phyloP scores from a whole-genome alignment of 2,888 invertebrate species.

The Agrotis segetum region DNA sequence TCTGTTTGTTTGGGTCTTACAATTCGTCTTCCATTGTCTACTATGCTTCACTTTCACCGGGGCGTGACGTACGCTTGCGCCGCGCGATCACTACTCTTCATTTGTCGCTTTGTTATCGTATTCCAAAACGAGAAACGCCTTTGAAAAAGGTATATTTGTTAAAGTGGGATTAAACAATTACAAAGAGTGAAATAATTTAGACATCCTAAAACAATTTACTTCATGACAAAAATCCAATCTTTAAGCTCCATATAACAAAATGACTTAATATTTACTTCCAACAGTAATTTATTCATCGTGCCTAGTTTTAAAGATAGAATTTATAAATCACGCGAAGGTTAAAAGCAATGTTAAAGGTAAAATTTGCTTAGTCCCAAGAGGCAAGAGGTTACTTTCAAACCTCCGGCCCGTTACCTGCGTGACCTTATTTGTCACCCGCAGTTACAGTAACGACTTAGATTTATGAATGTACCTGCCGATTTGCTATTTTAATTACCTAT shows the following conservation, averaged over 20 bases:
- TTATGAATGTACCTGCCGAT: conserved; percentile 55
- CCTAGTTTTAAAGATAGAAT: conserved; percentile 35
- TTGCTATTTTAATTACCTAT: conserved; percentile 66
- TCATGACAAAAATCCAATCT: background rate
- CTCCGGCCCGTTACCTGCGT: conserved; percentile 61
- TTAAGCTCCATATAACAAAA: background rate
- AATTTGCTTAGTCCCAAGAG: conserved; percentile 46
- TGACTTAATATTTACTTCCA: conserved; percentile 11
- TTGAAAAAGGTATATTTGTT: background rate
- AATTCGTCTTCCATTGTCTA: conserved; percentile 77
- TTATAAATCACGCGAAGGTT: conserved; percentile 52
- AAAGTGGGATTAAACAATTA: no score
- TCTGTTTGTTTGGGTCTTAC: conserved; percentile 71
- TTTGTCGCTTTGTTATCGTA: conserved; percentile 54
- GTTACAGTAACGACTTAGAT: conserved; percentile 47
- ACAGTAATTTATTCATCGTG: conserved; percentile 33
- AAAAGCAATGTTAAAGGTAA: conserved; percentile 53
- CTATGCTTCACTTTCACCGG: conserved; percentile 80
- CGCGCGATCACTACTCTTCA: conserved; percentile 51
- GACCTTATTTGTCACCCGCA: conserved; percentile 72
- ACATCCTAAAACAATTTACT: background rate
- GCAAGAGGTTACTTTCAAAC: conserved; percentile 53
- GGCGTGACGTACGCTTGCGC: conserved; percentile 73
- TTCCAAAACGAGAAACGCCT: conserved; percentile 26
- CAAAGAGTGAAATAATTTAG: background rate